Conservation (phyloP, 2,888 invertebrate species). For the Callyntrura guangdongensis region DNA sequence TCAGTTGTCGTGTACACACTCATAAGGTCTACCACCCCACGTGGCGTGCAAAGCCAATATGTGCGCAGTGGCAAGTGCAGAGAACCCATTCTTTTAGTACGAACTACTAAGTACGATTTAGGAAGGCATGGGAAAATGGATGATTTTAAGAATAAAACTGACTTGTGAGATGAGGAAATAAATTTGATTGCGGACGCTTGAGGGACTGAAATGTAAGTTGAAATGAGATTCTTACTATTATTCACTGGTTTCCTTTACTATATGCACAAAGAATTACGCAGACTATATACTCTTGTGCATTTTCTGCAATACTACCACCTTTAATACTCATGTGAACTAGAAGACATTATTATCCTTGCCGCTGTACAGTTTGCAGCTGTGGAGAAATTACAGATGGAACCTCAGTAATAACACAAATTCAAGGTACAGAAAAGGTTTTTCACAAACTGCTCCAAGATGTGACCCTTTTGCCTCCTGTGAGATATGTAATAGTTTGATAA, state of each 20-base stretch:
- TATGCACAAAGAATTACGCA: neutral
- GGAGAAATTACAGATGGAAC: slow-evolving; percentile 52
- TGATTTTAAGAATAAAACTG: slow-evolving; percentile 39
- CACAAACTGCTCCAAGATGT: slow-evolving; percentile 55
- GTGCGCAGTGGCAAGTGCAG: neutral
- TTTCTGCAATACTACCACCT: neutral
- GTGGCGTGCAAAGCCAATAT: neutral
- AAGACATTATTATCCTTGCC: neutral
- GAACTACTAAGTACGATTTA: neutral
- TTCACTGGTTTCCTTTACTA: neutral
- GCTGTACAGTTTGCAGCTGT: slow-evolving; percentile 31
- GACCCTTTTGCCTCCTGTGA: slow-evolving; percentile 53
- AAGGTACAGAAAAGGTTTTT: slow-evolving; percentile 48
- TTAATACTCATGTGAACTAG: neutral
- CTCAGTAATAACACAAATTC: slow-evolving; percentile 28
- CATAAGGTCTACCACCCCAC: too few relatives aligned
- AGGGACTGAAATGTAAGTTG: slow-evolving; percentile 68
- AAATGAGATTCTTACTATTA: slow-evolving; percentile 66
- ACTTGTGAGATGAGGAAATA: slow-evolving; percentile 69
- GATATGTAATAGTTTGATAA: neutral
- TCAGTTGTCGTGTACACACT: too few relatives aligned
- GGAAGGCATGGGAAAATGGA: neutral
- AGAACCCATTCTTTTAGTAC: neutral
- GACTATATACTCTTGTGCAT: neutral
- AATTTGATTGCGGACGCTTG: slow-evolving; percentile 71